Percentiles rank a stretch among this genome's conserved stretches.
phyloP scores from a whole-genome alignment of 2,113 vertebrate genomes.

The Shinisaurus crocodilurus region DNA sequence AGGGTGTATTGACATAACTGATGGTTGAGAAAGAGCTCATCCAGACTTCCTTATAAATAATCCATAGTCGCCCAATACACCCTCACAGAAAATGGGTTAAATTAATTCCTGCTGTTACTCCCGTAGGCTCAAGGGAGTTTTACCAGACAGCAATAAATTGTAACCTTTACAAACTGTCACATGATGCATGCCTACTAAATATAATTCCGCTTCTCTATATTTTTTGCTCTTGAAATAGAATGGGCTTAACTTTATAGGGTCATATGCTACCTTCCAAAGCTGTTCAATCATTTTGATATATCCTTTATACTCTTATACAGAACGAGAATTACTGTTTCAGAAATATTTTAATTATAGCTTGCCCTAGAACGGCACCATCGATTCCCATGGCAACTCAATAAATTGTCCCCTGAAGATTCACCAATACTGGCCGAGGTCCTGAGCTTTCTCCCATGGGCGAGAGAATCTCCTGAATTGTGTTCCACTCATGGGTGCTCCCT shows the following conservation, averaged over 20 bases:
- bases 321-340: not conserved
- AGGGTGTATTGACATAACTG: not conserved
- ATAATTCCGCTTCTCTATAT: not conserved
- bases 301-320: not conserved
- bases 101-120: not conserved
- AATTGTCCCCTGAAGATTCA: not conserved
- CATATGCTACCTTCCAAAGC: not conserved
- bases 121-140: not conserved
- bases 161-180: not conserved
- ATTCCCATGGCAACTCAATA: not conserved
- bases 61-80: slow-evolving; percentile 2
- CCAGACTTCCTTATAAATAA: slow-evolving; percentile 16
- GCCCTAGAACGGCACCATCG: not conserved
- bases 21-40: slow-evolving; percentile 19
- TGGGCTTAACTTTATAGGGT: not conserved
- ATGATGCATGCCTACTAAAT: not conserved
- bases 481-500: not conserved
- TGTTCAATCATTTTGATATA: not conserved
- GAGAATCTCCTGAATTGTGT: not conserved
- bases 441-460: not conserved
- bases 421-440: not conserved
- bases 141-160: not conserved
- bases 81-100: not conserved
- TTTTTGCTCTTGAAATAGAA: not conserved
- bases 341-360: not conserved